Conservation (phyloP, 2,888 invertebrate genomes). For the Drepana falcataria region DNA sequence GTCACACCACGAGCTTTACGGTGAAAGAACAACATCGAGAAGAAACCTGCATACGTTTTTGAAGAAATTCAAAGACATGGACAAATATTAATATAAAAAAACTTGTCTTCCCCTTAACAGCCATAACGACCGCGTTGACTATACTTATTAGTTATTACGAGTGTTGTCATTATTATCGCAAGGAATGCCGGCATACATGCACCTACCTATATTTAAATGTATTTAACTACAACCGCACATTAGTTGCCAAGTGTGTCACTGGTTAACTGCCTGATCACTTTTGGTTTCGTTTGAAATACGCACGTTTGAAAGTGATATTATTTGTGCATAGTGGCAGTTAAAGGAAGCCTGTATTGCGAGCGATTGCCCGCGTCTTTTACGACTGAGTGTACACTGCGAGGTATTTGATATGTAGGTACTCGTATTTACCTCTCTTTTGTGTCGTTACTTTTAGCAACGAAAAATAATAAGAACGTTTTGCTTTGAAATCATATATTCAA, state of each 20-base stretch:
- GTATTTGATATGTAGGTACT: neutral
- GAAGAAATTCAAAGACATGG: too few relatives aligned
- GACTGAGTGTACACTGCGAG: neutral
- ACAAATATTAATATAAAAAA: conserved; percentile 18
- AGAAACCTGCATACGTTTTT: too few relatives aligned
- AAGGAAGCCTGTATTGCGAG: neutral
- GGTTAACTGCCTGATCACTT: conserved; percentile 47
- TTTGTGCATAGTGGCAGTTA: neutral
- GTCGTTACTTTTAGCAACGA: too few relatives aligned
- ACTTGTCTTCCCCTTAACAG: conserved; percentile 40
- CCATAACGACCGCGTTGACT: conserved; percentile 29
- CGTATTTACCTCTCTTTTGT: too few relatives aligned
- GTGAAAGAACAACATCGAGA: too few relatives aligned
- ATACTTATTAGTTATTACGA: conserved; percentile 48
- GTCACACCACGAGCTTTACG: too few relatives aligned
- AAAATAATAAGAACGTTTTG: too few relatives aligned
- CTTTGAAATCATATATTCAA: too few relatives aligned
- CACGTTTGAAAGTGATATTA: conserved; percentile 12
- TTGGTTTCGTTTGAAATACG: conserved; percentile 42
- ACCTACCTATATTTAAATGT: conserved; percentile 33
- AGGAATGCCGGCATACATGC: conserved; percentile 59
- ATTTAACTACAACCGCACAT: conserved; percentile 17
- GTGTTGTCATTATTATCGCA: conserved; percentile 54
- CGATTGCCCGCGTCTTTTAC: conserved; percentile 1
- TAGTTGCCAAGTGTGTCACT: conserved; percentile 47